Percentiles rank a stretch among this genome's conserved stretches.
Conservation (phyloP, 2,888 invertebrate species). For the Pollenia griseotomentosa region DNA sequence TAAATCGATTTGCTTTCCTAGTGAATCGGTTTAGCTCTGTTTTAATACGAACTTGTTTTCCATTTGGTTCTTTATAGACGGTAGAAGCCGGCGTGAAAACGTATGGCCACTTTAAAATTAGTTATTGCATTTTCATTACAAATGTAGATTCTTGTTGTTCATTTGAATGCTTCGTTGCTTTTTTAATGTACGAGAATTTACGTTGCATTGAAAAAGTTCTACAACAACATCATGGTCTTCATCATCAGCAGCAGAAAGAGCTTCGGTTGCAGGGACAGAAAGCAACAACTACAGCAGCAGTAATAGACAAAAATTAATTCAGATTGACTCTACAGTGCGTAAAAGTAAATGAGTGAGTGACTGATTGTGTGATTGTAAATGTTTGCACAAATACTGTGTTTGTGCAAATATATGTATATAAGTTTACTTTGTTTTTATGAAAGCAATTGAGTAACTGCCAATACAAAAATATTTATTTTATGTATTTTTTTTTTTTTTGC, state of each 20-base stretch:
- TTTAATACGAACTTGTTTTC: too few relatives aligned
- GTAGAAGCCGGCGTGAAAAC: too few relatives aligned
- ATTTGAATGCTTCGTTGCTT: conserved; percentile 52
- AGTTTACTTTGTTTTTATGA: not conserved
- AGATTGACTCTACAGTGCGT: conserved; percentile 5
- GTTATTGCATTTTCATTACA: conserved; percentile 32
- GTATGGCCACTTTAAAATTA: conserved; percentile 3
- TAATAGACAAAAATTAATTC: conserved; percentile 45
- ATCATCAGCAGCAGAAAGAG: conserved; percentile 22
- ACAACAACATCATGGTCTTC: conserved; percentile 34
- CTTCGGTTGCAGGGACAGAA: not conserved
- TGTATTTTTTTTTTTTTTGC: not conserved
- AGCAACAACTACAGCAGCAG: not conserved
- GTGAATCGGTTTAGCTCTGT: too few relatives aligned
- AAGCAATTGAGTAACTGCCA: conserved; percentile 16
- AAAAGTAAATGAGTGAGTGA: not conserved
- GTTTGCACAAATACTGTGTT: not conserved
- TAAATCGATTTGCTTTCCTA: too few relatives aligned
- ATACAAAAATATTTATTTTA: conserved; percentile 40
- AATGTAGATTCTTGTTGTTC: conserved; percentile 52
- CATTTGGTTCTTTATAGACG: too few relatives aligned
- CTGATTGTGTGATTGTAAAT: conserved; percentile 7
- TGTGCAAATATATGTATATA: not conserved
- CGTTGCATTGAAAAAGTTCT: conserved; percentile 4
- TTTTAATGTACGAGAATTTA: conserved; percentile 37